Percentiles rank a stretch among this genome's conserved stretches.
These are phyloP conservation scores for Pristis pectinata DNA, from an alignment of 2,797 vertebrate genomes.

Conservation along the genomic window DNA sequence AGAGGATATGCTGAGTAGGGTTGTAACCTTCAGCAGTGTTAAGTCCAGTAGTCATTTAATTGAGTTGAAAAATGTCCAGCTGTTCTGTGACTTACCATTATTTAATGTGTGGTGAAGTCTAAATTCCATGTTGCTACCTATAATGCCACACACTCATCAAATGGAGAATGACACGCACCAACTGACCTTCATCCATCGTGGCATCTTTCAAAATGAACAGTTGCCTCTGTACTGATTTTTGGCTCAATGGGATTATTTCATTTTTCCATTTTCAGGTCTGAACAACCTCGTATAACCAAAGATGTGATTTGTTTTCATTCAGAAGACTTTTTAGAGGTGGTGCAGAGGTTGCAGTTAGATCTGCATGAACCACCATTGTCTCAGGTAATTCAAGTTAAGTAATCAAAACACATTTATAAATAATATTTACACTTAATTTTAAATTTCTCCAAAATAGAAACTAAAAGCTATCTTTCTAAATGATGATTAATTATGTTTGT, in stretches of 20 bases:
- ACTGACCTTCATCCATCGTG: background rate
- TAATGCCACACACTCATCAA: background rate
- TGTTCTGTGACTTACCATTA: background rate
- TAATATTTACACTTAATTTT: background rate
- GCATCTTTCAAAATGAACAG: background rate
- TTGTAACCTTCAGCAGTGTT: background rate
- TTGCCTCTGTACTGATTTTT: background rate
- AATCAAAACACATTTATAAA: background rate
- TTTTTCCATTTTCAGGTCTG: constrained; percentile 56
- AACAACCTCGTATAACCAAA: constrained; percentile 96
- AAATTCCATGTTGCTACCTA: background rate
- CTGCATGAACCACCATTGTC: constrained; percentile 90
- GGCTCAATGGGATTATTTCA: background rate
- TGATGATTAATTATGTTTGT: background rate
- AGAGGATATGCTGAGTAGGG: background rate
- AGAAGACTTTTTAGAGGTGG: constrained; percentile 85
- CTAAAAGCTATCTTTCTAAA: background rate
- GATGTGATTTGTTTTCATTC: constrained; percentile 97
- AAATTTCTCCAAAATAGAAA: background rate
- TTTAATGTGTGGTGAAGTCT: background rate
- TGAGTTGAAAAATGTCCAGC: background rate
- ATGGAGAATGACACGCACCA: background rate
- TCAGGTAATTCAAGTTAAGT: constrained; percentile 63
- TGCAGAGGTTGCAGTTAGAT: constrained; percentile 90
- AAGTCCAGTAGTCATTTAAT: background rate